A percentile compares a stretch with the other conserved stretches of the same genome.
phyloP scores from a whole-genome alignment of 2,888 invertebrate species.

The Hirtodrosophila confusa region DNA sequence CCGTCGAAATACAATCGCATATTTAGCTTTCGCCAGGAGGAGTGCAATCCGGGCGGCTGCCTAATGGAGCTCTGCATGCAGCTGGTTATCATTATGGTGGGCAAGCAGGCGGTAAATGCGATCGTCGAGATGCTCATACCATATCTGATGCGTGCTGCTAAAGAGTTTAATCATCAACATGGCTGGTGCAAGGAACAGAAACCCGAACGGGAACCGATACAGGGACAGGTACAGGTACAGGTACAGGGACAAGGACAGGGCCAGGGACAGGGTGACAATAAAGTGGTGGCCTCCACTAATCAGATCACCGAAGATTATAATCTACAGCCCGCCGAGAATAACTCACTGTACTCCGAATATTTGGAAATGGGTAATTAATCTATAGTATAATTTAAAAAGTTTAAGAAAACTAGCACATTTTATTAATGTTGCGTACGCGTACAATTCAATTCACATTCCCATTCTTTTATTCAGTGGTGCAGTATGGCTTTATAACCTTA shows the following conservation, averaged over 20 bases:
- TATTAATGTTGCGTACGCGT: no score
- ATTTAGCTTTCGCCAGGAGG: slow-evolving; percentile 89
- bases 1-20: slow-evolving; percentile 91
- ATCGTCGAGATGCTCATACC: slow-evolving; percentile 91
- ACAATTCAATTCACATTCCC: not conserved
- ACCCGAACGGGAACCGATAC: no score
- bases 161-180: slow-evolving; percentile 84
- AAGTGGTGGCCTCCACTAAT: slow-evolving; percentile 85
- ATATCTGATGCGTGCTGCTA: slow-evolving; percentile 85
- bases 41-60: slow-evolving; percentile 94
- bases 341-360: slow-evolving; percentile 92
- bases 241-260: no score
- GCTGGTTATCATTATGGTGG: slow-evolving; percentile 93
- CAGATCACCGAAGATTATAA: slow-evolving; percentile 91
- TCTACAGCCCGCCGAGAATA: slow-evolving; percentile 87
- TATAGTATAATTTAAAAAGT: no score
- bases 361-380: slow-evolving; percentile 90
- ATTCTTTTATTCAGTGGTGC: slow-evolving; percentile 87
- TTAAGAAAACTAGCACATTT: no score
- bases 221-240: no score
- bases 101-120: slow-evolving; percentile 92
- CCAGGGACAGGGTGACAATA: slow-evolving; percentile 81
- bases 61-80: slow-evolving; percentile 94
- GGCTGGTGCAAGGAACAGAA: slow-evolving; percentile 84
- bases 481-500: slow-evolving; percentile 93